Evolutionary conservation across 2,113 vertebrate species (phyloP), one percentile per base, ranked within the genome.

Genomic region (Thamnaconus septentrionalis): DNA sequence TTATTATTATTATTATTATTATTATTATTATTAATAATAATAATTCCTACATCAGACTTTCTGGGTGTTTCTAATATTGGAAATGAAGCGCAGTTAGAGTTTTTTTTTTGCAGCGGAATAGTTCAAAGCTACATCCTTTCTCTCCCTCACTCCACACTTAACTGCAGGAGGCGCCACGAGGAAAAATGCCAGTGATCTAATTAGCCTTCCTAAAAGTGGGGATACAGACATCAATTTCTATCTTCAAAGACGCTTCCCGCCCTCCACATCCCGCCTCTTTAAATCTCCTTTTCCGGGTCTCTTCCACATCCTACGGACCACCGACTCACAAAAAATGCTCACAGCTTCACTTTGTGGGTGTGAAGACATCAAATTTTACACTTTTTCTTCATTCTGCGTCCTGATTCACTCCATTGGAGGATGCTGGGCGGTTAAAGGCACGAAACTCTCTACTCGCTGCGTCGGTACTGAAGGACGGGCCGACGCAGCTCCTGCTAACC

Each of bases 141-240:
- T 67, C 18, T 31, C 18, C 18, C 18, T 2, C 18, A 31, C 18
- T 31, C 18, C 18, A 18, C 7, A 51, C 45, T 60, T 59, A 60
- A 54, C 48, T 42, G 60, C 69, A 63, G 64, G 47, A 61, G 66
- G 60, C 54, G 53, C 49, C 54, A 64, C 59, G 49, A 66, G 71
- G 60, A 66, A 58, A 76, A 76, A 71, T 68, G 70, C 76, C 71
- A 78, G 61, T 64, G 64, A 80, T 69, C 55, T 73, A 74, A 81
- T 84, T 75, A 80, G 61, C 70, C 45, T 70, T 42, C 61, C 44
- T 64, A 6, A 8, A 61, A 73, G 71, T 5, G 8, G 50, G 44
- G 52, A 69, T 56, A 40, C 31, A 62, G 60, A 69, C 72, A 64
- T 64, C 43, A 70, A 2, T 2, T 2, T 48, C 66, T 48, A 47